Evolutionary conservation across 2,888 invertebrate species (phyloP), one percentile per base, ranked within the genome.

Genomic region (Amitus sp.): DNA sequence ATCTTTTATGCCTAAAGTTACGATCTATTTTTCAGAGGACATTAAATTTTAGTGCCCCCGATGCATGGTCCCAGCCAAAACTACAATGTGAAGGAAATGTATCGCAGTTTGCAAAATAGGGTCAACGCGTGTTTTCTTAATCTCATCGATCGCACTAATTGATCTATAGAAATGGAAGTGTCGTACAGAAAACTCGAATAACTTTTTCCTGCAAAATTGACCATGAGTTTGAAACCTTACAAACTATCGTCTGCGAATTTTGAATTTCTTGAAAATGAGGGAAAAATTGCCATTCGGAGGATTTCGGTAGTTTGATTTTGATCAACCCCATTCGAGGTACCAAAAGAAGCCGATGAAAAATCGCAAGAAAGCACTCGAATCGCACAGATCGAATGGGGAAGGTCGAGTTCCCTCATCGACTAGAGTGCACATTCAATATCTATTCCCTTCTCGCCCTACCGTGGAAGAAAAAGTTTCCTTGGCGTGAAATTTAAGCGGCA

Each of bases 401-500:
- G 6, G 3, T 34, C 13, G 13, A 12, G 34, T 34, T 13, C 4
- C 13, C 10, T 34, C 34, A 34, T 34, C 34, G 48, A 15, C 15
- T 27, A 33, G 39, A 37, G 39, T 19, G 49, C 37, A 27, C 28
- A 40, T 28, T 42, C 40, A 49, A 42, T 49, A 28, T 49, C 13
- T 17, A 17, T 28, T 4, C 30, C 51, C 23, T 18, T 18, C 48
- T 47, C 27, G 46, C 47, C 54, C 62, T 62, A 62, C 62, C 57
- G 62, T 58, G 19, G 47, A 47, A 43, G 54, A 54, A 58, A 57
- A 62, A 54, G 39, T 47, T 58, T 4, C 33, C 42, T 19, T 15
- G 27, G 42, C 18, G 34, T 15, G 42, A 47, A 54, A 12, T 54
- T 48, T 55, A 51, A 58, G 47, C 52, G 54, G 54, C 55, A 63